Evolutionary conservation across 2,888 invertebrate genomes (phyloP), one percentile per base, ranked within the genome.

Genomic region (Microchrysa polita): DNA sequence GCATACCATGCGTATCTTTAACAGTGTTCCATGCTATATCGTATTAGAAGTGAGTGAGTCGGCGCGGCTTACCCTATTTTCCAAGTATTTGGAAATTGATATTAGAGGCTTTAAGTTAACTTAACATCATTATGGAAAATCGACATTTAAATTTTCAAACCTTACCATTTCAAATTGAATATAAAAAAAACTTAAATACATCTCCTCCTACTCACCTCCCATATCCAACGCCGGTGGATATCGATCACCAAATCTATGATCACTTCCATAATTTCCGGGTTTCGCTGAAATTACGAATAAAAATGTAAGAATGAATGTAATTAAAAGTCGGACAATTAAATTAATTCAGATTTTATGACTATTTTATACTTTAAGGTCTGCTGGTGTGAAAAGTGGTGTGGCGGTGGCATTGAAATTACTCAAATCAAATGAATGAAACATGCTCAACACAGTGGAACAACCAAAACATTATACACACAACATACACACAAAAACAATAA

Each of bases 181-280:
- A n/a, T n/a, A n/a, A 27, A 60, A 60, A 27, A 61, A 61, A 27
- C 9, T 42, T 12, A 44, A 52, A 52, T 16, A 60, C 9, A 27
- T 23, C 1, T 40, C 72, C 75, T 73, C 71, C 1, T 40, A 73
- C 75, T 73, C 71, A 75, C 75, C 60, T 48, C 73, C 61, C 40
- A 59, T 48, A 61, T 72, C 72, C 53, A 27, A 48, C 40, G 22
- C 53, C 23, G 73, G 71, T n/a, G n/a, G 27, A 65, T 74, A 67
- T 23, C 73, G 73, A 60, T 57, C 57, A 27, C 69, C 73, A 42
- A 55, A 67, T 18, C 60, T 44, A n/a, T 27, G 22, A 22, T 27
- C 42, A 27, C 61, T 27, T 5, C 73, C 73, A 53, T 73, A 57
- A 48, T 34, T 73, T 75, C 75, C 75, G n/a, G 75, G 75, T 73